These are phyloP conservation scores for Colossoma macropomum DNA, from an alignment of 2,113 vertebrate species.

Conservation along the genomic window DNA sequence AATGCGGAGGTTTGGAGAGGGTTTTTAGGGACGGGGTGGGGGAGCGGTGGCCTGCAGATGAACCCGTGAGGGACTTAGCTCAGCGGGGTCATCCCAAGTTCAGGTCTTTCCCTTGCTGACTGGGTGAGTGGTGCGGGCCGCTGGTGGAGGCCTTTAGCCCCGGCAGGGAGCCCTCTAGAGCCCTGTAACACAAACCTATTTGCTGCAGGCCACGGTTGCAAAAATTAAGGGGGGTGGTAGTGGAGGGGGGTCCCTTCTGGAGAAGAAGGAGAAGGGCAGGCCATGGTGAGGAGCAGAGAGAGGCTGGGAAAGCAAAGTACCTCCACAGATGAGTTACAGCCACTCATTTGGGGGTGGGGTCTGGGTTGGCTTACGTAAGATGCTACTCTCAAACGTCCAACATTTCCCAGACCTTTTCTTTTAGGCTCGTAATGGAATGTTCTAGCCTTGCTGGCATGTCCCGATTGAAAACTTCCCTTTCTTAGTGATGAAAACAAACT, in stretches of 20 bases:
- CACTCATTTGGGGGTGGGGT: not conserved
- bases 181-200: constrained; percentile 86
- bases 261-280: constrained; percentile 52
- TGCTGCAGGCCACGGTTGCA: constrained; percentile 81
- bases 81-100: constrained; percentile 98
- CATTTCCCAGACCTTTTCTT: not conserved
- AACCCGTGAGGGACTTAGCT: constrained; percentile 94
- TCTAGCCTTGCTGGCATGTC: not conserved
- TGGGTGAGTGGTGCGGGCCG: constrained; percentile 68
- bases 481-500: not conserved
- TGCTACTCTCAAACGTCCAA: constrained; percentile 1
- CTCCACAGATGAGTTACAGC: constrained; percentile 65
- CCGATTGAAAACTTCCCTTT: constrained; percentile 3
- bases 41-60: constrained; percentile 90
- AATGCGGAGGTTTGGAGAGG: constrained; percentile 61
- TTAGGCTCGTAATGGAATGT: not conserved
- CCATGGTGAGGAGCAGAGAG: not conserved
- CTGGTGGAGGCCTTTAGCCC: constrained; percentile 72
- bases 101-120: constrained; percentile 95
- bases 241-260: constrained; percentile 61
- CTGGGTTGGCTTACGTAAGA: not conserved
- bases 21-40: constrained; percentile 66
- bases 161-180: constrained; percentile 69
- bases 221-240: not conserved
- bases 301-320: constrained; percentile 45